Evolutionary conservation across 2,888 invertebrate genomes (phyloP).

Genomic region (Agapostemon virescens): DNA sequence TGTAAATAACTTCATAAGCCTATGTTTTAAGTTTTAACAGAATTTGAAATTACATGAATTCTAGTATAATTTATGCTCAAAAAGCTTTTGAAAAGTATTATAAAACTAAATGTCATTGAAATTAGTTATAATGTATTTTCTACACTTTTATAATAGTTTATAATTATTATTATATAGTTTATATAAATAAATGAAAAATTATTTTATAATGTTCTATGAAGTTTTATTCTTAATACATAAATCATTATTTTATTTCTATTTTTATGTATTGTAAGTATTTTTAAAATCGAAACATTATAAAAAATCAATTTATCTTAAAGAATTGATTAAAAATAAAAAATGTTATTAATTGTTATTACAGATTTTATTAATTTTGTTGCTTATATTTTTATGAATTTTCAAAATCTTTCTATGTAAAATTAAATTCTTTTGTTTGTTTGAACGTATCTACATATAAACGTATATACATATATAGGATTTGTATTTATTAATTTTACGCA

Average conservation of each 20-base stretch:
- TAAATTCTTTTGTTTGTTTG: not conserved
- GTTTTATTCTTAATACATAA: not conserved
- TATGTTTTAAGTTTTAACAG: slow-evolving; percentile 28
- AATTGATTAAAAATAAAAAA: not conserved
- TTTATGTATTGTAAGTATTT: not conserved
- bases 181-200: slow-evolving; percentile 32
- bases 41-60: slow-evolving; percentile 33
- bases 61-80: slow-evolving; percentile 54
- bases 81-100: slow-evolving; percentile 39
- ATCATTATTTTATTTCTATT: not conserved
- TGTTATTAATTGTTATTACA: not conserved
- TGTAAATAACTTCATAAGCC: slow-evolving; percentile 39
- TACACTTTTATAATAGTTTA: slow-evolving; percentile 42
- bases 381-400: not conserved
- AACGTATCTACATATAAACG: not conserved
- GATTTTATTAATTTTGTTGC: not conserved
- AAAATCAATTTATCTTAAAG: not conserved
- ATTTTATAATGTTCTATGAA: slow-evolving; percentile 28
- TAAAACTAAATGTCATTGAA: slow-evolving; percentile 25
- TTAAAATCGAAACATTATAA: not conserved
- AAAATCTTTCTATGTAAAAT: not conserved
- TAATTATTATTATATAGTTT: slow-evolving; percentile 38
- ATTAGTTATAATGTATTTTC: slow-evolving; percentile 36
- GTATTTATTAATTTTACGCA: too few species aligned
- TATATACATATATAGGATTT: too few species aligned